Base-by-base conservation (phyloP, 2,797 vertebrate species). In the Ispidina picta region DNA sequence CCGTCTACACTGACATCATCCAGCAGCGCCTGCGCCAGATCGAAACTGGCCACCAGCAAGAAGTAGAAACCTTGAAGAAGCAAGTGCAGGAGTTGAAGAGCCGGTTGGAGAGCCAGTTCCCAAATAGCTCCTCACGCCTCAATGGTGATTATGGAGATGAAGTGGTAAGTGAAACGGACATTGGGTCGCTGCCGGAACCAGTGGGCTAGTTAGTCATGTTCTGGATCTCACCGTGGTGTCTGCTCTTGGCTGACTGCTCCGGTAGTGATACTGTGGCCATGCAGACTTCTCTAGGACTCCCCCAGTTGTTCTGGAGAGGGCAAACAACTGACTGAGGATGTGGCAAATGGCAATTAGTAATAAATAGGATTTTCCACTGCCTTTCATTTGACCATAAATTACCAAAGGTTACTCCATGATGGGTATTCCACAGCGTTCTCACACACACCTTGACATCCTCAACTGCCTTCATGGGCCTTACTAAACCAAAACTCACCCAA, bases 21-120 rank as follows among this genome's bases (percentile, higher is more conserved):
- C 99, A 99, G 93, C 99, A 99, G 96, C 98, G 99, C 82, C 97
- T 99, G 90, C 98, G 99, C 49, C 99, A 99, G 97, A 99, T 99
- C 6, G 99, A 99, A 91, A 98, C 97, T 0, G 99, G 99, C 8
- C 99, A 99, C 83, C 99, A 99, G 96, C 98, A 99, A 86, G 99
- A 99, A 92, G 99, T 99, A 94, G 99, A 99, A 96, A 98, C 98
- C 18, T 96, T 99, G 86, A 99, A 99, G 97, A 99, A 98, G 92
- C 99, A 99, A 97, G 98, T 99, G 63, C 99, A 99, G 92, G 99
- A 99, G 94, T 95, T 99, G 87, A 98, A 97, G 97, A 99, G 98
- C 94, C 98, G 98, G 19, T 96, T 99, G 96, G 98, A 99, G 97
- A 99, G 98, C 87, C 99, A 99, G 94, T 98, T 98, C 71, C 97